These are phyloP conservation scores for Falco concolor DNA, from an alignment of 2,797 vertebrate species.

Conservation along the genomic window DNA sequence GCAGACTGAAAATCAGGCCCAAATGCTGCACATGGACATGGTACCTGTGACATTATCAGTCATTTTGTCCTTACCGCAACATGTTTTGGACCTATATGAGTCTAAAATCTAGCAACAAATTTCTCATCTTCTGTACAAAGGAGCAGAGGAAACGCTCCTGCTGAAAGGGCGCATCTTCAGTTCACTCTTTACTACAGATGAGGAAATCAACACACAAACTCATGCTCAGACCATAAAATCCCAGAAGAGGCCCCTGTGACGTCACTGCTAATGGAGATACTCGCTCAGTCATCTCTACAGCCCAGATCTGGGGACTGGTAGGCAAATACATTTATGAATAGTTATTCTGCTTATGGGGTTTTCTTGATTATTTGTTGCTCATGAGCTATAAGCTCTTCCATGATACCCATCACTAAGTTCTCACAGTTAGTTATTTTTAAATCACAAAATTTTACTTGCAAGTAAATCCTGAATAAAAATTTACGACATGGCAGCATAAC, in stretches of 20 bases:
- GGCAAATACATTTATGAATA: not conserved
- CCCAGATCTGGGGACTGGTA: not conserved
- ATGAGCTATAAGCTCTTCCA: not conserved
- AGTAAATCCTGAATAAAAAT: not conserved
- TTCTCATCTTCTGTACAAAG: not conserved
- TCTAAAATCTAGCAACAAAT: not conserved
- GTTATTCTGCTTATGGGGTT: not conserved
- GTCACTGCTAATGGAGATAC: not conserved
- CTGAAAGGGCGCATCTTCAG: not conserved
- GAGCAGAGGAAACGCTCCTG: not conserved
- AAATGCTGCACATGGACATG: not conserved
- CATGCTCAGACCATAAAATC: not conserved
- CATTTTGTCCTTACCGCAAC: not conserved
- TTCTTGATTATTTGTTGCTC: not conserved
- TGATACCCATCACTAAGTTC: not conserved
- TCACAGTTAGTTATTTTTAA: not conserved
- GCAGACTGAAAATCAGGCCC: conserved; percentile 11
- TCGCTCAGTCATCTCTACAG: not conserved
- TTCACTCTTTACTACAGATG: not conserved
- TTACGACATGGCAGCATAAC: not conserved
- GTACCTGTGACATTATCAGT: not conserved
- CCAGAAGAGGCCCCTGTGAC: not conserved
- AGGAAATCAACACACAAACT: not conserved
- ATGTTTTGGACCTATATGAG: fast-evolving
- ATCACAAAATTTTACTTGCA: not conserved